Evolutionary conservation across 2,888 invertebrate species (phyloP).

Genomic region (Disparrhopalites patrizii): DNA sequence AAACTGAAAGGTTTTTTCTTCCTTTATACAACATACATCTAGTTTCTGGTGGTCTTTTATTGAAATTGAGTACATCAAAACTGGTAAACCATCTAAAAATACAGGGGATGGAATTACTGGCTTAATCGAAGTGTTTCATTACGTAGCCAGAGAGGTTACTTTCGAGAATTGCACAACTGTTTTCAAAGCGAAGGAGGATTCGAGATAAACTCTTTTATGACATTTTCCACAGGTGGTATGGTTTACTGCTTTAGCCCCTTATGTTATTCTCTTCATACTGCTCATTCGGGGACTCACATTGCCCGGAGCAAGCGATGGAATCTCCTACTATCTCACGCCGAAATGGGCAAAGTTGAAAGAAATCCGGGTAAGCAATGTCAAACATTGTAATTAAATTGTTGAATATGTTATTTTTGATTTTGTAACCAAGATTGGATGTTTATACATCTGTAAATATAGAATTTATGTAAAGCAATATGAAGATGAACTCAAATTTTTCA

Average conservation of each 20-base stretch:
- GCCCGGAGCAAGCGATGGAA: slow-evolving; percentile 79
- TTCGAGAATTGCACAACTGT: no score
- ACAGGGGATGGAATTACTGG: neutral
- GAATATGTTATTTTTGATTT: no score
- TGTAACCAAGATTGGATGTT: no score
- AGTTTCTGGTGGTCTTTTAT: no score
- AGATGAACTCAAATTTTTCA: slow-evolving; percentile 52
- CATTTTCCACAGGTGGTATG: slow-evolving; percentile 70
- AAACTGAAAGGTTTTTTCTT: no score
- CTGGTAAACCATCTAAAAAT: no score
- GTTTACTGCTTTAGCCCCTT: slow-evolving; percentile 91
- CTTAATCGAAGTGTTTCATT: neutral
- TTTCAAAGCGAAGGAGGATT: neutral
- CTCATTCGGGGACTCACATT: slow-evolving; percentile 76
- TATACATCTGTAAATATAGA: no score
- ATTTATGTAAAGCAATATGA: no score
- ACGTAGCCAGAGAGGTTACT: neutral
- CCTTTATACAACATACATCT: no score
- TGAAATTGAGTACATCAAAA: no score
- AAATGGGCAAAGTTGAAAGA: slow-evolving; percentile 80
- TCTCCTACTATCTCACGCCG: slow-evolving; percentile 81
- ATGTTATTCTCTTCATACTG: slow-evolving; percentile 81
- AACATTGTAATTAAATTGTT: no score
- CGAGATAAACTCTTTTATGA: no score
- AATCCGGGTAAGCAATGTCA: slow-evolving; percentile 63